Evolutionary conservation across 1,140 invertebrate genomes (phyloP).

Genomic region (Hylaeus volcanicus): DNA sequence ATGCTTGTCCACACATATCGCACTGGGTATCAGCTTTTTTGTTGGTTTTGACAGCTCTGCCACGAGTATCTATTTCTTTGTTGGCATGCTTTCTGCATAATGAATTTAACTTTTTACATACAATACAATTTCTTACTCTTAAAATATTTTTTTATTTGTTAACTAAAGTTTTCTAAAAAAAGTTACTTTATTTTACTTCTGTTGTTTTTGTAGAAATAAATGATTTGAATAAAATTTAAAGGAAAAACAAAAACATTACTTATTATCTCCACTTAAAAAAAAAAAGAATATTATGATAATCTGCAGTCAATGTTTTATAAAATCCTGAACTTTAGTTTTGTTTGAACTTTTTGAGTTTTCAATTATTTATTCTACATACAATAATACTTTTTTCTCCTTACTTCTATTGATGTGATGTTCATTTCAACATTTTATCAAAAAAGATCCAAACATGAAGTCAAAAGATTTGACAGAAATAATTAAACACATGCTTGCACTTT

Average conservation of each 20-base stretch:
- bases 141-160: constrained; percentile 22
- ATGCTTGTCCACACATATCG: constrained; percentile 83
- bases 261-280: too few species aligned
- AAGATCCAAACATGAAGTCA: too few species aligned
- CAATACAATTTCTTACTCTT: constrained; percentile 34
- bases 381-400: too few species aligned
- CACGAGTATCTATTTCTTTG: constrained; percentile 79
- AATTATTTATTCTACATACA: too few species aligned
- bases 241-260: neutral
- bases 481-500: too few species aligned
- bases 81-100: constrained; percentile 80
- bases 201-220: neutral
- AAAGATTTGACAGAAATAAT: too few species aligned
- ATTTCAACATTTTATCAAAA: too few species aligned
- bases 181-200: constrained; percentile 1
- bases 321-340: neutral
- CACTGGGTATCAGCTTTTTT: constrained; percentile 74
- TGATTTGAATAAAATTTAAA: neutral
- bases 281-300: too few species aligned
- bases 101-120: constrained; percentile 13
- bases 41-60: constrained; percentile 64
- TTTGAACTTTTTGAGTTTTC: too few species aligned
- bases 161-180: constrained; percentile 1
- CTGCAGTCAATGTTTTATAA: neutral
- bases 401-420: too few species aligned